phyloP scores from a whole-genome alignment of 2,113 vertebrate species.

The Choloepus hoffmanni region DNA sequence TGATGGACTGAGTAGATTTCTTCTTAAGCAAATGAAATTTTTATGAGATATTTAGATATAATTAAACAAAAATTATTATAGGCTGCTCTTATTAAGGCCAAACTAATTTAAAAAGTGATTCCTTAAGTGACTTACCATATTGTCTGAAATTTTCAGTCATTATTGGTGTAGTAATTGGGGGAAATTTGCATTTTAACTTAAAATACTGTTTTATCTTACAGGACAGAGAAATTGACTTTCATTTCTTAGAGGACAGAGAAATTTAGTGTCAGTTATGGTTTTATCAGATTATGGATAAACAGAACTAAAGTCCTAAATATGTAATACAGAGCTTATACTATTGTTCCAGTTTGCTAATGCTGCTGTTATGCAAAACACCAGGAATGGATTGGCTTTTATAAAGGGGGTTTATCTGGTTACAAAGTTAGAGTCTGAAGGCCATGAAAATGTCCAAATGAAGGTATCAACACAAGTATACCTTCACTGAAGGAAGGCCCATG shows the following conservation, averaged over 20 bases:
- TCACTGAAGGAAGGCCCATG: too few species aligned
- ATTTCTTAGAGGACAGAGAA: neutral
- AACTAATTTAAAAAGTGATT: neutral
- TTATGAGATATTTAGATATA: neutral
- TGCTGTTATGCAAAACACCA: too few species aligned
- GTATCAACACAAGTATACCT: too few species aligned
- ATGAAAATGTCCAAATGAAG: too few species aligned
- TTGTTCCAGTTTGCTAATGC: too few species aligned
- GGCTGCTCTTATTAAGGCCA: slow-evolving; percentile 2
- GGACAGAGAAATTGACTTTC: neutral
- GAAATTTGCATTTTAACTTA: slow-evolving; percentile 8
- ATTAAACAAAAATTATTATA: neutral
- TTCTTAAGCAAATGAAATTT: neutral
- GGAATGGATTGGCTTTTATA: too few species aligned
- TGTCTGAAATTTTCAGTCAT: slow-evolving; percentile 1
- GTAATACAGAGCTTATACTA: neutral
- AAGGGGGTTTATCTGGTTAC: too few species aligned
- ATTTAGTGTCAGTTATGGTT: neutral
- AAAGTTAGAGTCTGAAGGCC: too few species aligned
- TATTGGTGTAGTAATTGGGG: neutral
- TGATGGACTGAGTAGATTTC: neutral
- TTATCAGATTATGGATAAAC: neutral
- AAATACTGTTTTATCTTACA: neutral
- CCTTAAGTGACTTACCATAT: neutral
- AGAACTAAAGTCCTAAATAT: neutral